phyloP scores from a whole-genome alignment of 1,140 invertebrate species.

The Monochamus saltuarius region DNA sequence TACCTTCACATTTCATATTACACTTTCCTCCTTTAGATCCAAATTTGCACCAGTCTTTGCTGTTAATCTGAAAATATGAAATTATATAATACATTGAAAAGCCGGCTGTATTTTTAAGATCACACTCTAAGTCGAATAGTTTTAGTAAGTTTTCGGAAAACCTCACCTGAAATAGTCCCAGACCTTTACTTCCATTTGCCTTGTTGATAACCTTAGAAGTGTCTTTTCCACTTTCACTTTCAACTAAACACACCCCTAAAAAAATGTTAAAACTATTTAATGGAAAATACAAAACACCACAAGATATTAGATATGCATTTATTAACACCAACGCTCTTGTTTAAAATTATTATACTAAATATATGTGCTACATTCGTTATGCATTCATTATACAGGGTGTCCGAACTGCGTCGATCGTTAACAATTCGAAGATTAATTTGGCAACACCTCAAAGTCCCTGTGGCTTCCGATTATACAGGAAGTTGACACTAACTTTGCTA shows the following conservation, averaged over 20 bases:
- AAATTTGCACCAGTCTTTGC: slow-evolving; percentile 68
- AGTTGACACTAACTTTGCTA: too few species aligned
- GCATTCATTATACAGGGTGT: too few species aligned
- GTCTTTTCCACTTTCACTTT: slow-evolving; percentile 66
- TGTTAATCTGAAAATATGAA: slow-evolving; percentile 67
- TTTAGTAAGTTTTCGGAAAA: neutral
- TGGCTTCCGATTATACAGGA: too few species aligned
- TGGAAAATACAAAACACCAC: too few species aligned
- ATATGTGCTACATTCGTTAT: too few species aligned
- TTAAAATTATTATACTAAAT: too few species aligned
- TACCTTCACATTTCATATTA: slow-evolving; percentile 68
- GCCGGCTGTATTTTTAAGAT: neutral
- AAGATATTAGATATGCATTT: too few species aligned
- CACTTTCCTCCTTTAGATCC: slow-evolving; percentile 67
- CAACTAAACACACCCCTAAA: slow-evolving; percentile 70
- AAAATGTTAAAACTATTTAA: slow-evolving; percentile 25
- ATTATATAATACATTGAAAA: neutral
- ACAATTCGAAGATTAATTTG: too few species aligned
- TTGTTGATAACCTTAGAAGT: slow-evolving; percentile 65
- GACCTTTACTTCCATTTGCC: slow-evolving; percentile 65
- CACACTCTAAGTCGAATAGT: neutral
- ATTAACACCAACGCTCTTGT: too few species aligned
- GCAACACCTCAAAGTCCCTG: too few species aligned
- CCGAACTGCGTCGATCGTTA: too few species aligned
- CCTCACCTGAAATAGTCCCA: slow-evolving; percentile 69